These are phyloP conservation scores for Microcebus griseorufus DNA, from an alignment of 2,113 vertebrate genomes.

Conservation along the genomic window DNA sequence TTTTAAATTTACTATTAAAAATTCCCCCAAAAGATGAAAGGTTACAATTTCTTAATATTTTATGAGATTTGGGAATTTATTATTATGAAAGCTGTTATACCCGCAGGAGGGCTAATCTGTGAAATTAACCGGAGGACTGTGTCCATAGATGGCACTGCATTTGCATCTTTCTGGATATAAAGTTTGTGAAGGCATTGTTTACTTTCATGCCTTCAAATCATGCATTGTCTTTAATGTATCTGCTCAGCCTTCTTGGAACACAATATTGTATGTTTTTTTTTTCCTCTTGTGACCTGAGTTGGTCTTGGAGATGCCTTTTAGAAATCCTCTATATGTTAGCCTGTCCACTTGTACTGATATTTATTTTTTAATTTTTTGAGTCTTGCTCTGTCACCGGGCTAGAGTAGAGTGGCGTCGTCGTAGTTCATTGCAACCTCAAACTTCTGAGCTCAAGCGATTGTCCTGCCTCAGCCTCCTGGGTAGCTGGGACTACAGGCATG, in stretches of 20 bases:
- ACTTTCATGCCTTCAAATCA: neutral
- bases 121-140: too few species aligned
- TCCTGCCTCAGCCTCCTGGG: too few species aligned
- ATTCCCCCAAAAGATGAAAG: neutral
- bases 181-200: neutral
- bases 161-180: rapidly evolving
- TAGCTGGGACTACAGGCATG: too few species aligned
- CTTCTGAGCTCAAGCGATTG: too few species aligned
- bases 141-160: neutral
- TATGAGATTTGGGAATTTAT: neutral
- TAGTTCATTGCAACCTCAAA: too few species aligned
- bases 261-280: neutral
- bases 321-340: neutral
- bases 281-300: neutral
- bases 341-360: neutral
- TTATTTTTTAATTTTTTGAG: too few species aligned
- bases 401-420: too few species aligned
- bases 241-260: neutral
- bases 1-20: neutral
- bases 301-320: neutral
- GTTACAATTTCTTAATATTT: neutral
- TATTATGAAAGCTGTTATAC: neutral
- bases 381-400: too few species aligned
- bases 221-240: too few species aligned
- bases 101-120: too few species aligned